Evolutionary conservation across 2,797 vertebrate genomes (phyloP).

Genomic region (Chrysocyon brachyurus): DNA sequence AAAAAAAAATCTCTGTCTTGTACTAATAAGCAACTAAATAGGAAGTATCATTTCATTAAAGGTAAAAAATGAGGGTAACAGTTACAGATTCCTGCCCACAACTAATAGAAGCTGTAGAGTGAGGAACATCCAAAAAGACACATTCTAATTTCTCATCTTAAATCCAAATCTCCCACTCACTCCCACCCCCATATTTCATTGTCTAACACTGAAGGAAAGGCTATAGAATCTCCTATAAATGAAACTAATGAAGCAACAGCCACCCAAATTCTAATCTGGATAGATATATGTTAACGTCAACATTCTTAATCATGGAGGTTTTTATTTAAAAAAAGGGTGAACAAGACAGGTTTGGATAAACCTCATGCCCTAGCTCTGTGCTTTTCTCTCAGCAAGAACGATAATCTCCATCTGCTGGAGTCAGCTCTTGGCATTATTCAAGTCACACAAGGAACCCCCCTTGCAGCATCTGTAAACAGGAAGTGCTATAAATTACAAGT

Average conservation of each 20-base stretch:
- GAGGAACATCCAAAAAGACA: background rate
- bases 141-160: slow-evolving; percentile 29
- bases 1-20: background rate
- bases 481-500: slow-evolving; percentile 25
- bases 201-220: background rate
- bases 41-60: slow-evolving; percentile 13
- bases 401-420: background rate
- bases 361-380: background rate
- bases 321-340: background rate
- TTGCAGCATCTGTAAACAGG: slow-evolving; percentile 17
- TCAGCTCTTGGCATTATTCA: background rate
- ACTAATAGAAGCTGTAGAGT: background rate
- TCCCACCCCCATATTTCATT: background rate
- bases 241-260: slow-evolving; percentile 32
- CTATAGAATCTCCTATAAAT: background rate
- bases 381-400: slow-evolving; percentile 10
- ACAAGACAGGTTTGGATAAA: background rate
- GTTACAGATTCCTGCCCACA: background rate
- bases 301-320: slow-evolving; percentile 22
- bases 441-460: slow-evolving; percentile 2
- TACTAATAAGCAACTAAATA: slow-evolving; percentile 27
- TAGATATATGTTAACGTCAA: background rate
- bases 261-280: slow-evolving; percentile 16
- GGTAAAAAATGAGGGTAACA: background rate
- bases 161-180: background rate